These are phyloP conservation scores for Hydrotaea cyrtoneurina DNA, from an alignment of 2,888 invertebrate species.

Conservation along the genomic window DNA sequence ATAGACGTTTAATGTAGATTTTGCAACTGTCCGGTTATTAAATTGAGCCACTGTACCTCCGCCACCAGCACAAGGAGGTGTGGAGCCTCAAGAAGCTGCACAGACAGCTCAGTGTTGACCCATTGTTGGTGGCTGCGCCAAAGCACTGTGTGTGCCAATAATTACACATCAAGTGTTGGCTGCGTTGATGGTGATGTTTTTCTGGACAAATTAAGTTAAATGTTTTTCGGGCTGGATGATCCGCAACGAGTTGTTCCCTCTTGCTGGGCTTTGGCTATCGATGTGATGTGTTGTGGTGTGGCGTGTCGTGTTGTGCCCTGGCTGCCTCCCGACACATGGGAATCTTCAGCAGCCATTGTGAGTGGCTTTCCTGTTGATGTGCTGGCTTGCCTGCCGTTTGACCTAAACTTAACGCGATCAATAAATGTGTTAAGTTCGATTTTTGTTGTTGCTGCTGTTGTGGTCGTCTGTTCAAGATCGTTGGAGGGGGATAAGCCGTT, in stretches of 20 bases:
- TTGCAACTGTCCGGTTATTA: too few species aligned
- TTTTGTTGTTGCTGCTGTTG: conserved; percentile 65
- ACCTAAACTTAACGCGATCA: conserved; percentile 67
- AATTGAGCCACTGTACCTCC: too few species aligned
- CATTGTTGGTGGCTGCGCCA: conserved; percentile 52
- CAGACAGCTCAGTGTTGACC: conserved; percentile 44
- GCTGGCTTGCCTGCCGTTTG: background rate
- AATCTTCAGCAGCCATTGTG: conserved; percentile 48
- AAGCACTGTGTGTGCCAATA: conserved; percentile 74
- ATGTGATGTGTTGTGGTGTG: too few species aligned
- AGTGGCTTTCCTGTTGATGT: conserved; percentile 33
- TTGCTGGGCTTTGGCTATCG: too few species aligned
- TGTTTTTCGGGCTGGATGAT: conserved; percentile 72
- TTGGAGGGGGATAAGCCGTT: conserved; percentile 60
- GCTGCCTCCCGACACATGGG: conserved; percentile 25
- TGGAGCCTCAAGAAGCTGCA: conserved; percentile 41
- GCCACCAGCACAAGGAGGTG: conserved; percentile 36
- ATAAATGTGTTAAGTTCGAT: conserved; percentile 48
- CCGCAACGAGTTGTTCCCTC: conserved; percentile 16
- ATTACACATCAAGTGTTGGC: conserved; percentile 73
- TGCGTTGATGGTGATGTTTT: conserved; percentile 70
- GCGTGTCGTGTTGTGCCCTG: conserved; percentile 6
- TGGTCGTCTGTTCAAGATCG: conserved; percentile 49
- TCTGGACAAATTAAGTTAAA: conserved; percentile 80
- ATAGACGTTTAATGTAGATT: too few species aligned